Evolutionary conservation across 2,888 invertebrate species (phyloP), one percentile per base, ranked within the genome.

Genomic region (Troilus luridus): DNA sequence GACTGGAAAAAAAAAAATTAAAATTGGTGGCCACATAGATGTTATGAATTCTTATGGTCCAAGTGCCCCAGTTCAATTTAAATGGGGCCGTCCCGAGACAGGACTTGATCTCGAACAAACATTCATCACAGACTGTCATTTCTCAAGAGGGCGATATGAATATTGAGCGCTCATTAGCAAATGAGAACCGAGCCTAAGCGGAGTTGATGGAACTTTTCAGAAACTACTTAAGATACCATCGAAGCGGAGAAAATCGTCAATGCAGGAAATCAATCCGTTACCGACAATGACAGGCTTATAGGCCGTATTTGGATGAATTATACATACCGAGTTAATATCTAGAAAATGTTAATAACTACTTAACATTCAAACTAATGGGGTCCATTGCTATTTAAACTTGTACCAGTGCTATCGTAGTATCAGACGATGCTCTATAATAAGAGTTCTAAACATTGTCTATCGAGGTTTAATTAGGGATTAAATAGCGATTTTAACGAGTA

Each of bases 161-260:
- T 85, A 56, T 85, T 85, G 56, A 85, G 41, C 17, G 85, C 85
- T 85, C 85, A 85, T 85, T 85, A 85, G 56, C 56, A 85, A 85
- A 85, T 85, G 56, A 85, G 85, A 54, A 85, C 56, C 56, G 41
- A 58, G 56, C n/a, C 85, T 54, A 85, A 85, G 56, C 56, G 11
- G 85, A 58, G 85, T n/a, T 56, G 85, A 56, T 85, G 85, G n/a
- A 85, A 85, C 56, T 21, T 81, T 85, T n/a, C 56, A 85, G 85
- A 85, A n/a, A 58, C 41, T 41, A 19, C 41, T 41, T 77, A 17
- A 77, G 72, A 77, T 77, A 17, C 24, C n/a, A 77, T 77, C 72
- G 5, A 17, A 27, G 72, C 72, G 72, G 9, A 21, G 17, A 77
- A 19, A 77, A 77, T 77, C 27, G 27, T 41, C 72, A 77, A 77